Conservation (phyloP, 1,140 invertebrate species). For the Heliconius hermathena region DNA sequence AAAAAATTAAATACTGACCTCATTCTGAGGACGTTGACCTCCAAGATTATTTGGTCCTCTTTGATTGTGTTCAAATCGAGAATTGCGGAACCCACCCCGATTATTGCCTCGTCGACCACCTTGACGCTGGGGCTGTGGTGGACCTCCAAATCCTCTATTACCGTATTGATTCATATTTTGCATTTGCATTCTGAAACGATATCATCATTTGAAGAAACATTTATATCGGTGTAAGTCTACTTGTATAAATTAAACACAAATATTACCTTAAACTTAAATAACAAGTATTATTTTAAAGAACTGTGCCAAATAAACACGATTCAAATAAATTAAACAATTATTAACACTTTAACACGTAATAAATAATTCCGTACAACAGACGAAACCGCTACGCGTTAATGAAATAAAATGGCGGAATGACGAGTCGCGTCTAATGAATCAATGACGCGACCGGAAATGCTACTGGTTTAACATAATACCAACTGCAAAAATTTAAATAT, state of each 20-base stretch:
- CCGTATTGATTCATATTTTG: conserved; percentile 75
- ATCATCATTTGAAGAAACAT: conserved; percentile 18
- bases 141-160: conserved; percentile 73
- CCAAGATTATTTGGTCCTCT: conserved; percentile 64
- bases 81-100: conserved; percentile 63
- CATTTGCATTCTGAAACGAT: conserved; percentile 66
- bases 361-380: background rate
- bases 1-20: conserved; percentile 49
- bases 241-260: background rate
- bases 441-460: conserved; percentile 7
- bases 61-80: conserved; percentile 70
- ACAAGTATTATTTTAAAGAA: background rate
- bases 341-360: conserved; percentile 5
- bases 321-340: background rate
- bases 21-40: conserved; percentile 72
- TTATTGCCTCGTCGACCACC: conserved; percentile 68
- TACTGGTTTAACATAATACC: background rate
- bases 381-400: background rate
- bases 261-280: conserved; percentile 4
- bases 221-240: background rate
- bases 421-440: background rate
- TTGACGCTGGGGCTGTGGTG: conserved; percentile 73
- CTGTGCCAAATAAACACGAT: background rate
- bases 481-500: background rate
- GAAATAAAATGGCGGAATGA: conserved; percentile 9